Base-by-base conservation (phyloP, 2,797 vertebrate genomes). In the Phataginus tricuspis region DNA sequence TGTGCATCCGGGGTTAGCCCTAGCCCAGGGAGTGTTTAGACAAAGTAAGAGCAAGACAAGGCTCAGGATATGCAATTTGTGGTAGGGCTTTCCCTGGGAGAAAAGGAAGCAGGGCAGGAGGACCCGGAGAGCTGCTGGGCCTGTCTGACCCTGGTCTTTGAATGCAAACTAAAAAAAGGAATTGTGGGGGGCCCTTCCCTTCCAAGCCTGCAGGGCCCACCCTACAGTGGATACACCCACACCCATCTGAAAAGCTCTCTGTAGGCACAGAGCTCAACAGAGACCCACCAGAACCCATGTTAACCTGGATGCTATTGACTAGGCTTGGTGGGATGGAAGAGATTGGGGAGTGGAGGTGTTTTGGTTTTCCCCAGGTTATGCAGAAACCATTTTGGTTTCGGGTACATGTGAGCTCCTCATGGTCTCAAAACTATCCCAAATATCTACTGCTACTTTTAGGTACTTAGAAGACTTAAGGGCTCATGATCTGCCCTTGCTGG, bases 121-220 rank as follows among this genome's bases (percentile, higher is more conserved):
- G 86, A 79, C 91, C 72, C 14, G 3, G 71, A 86, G 84, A 69
- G 85, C 64, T 14, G 57, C 69, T 5, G n/a, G 83, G 91, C 80
- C 94, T 94, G 91, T 64, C 95, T 85, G 61, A 13, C 49, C 68
- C 39, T 27, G 71, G 59, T 71, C 91, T 97, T 94, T 97, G 86
- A 96, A 91, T 82, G 25, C 18, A 29, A 94, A 95, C 97, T 97
- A 98, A 94, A 97, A 96, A 96, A 97, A 94, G 97, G 88, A 87
- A 63, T 69, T 94, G 86, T 63, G 94, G 96, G 96, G 96, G 61
- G 85, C 92, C 93, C 86, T 92, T 95, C 94, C 95, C 92, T 96
- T 72, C 75, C 45, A 85, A 59, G 94, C 12, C 86, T 90, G 45
- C 37, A 59, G 95, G 88, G 61, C 74, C 61, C 10, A 7, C 96